Conservation (phyloP, 2,113 vertebrate genomes). For the Megatriorchis doriae region DNA sequence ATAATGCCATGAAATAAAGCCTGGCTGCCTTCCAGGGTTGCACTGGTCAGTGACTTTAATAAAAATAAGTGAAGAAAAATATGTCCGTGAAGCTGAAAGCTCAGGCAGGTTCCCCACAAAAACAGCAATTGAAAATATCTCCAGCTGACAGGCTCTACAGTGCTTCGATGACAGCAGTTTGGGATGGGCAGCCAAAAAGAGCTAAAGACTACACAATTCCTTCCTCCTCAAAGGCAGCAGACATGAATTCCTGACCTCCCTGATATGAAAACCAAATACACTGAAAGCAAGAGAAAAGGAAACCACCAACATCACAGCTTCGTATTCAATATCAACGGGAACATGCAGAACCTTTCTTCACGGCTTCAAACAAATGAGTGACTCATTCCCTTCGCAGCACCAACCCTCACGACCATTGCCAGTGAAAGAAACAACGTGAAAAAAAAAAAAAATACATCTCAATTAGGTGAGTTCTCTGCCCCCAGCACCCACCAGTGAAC, state of each 20-base stretch:
- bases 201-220: neutral
- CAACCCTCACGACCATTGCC: neutral
- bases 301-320: conserved; percentile 15
- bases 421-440: neutral
- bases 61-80: conserved; percentile 7
- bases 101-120: neutral
- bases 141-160: neutral
- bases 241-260: conserved; percentile 23
- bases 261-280: conserved; percentile 6
- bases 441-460: neutral
- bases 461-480: neutral
- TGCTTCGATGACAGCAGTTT: neutral
- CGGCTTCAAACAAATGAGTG: neutral
- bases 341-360: neutral
- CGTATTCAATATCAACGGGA: neutral
- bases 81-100: neutral
- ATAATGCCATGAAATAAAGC: neutral
- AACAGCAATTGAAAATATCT: neutral
- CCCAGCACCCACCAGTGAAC: neutral
- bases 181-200: neutral
- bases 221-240: neutral
- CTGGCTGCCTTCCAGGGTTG: neutral
- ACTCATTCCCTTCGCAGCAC: neutral
- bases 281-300: neutral
- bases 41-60: neutral